Evolutionary conservation across 2,888 invertebrate genomes (phyloP), one percentile per base, ranked within the genome.

Genomic region (Anodontia alba): DNA sequence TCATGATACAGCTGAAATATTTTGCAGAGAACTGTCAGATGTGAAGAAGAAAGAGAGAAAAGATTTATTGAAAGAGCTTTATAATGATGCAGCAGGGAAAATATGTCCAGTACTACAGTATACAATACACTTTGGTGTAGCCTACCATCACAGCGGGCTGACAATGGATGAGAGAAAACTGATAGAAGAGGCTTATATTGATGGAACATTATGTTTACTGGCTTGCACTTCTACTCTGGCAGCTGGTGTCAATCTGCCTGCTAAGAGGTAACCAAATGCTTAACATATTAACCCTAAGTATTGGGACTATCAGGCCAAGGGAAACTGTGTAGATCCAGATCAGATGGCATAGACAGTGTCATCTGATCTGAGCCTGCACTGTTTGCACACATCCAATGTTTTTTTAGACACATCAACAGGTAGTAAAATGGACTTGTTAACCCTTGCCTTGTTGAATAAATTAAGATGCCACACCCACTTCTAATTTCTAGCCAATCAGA

Each of bases 201-300:
- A 96, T n/a, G 98, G 98, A 0, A 96, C 96, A n/a, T 95, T 99
- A 46, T 97, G 96, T 81, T 97, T 98, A 42, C 96, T 99, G 85
- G 98, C 98, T 93, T 99, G 98, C 93, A 99, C 99, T 0, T 98
- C 99, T 0, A 99, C 99, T 0, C 95, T 99, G 86, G 99, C 99
- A n/a, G 99, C 99, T 31, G 99, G 99, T 2, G 98, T 99, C 38
- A 99, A 99, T 96, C 95, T 99, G 88, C 99, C 99, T 20, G 99
- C 99, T 0, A 96, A 96, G 95, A 96, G 98, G 92, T 94, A 69
- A 10, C n/a, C n/a, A n/a, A n/a, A n/a, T n/a, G n/a, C n/a, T n/a
- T n/a, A n/a, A 7, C 20, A 49, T 38, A 38, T 38, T 38, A 8
- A 8, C 38, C 5, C 38, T 38, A 38, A 38, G 12, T 38, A 38